phyloP scores from a whole-genome alignment of 2,888 invertebrate species.

The Tetramorium bicarinatum region DNA sequence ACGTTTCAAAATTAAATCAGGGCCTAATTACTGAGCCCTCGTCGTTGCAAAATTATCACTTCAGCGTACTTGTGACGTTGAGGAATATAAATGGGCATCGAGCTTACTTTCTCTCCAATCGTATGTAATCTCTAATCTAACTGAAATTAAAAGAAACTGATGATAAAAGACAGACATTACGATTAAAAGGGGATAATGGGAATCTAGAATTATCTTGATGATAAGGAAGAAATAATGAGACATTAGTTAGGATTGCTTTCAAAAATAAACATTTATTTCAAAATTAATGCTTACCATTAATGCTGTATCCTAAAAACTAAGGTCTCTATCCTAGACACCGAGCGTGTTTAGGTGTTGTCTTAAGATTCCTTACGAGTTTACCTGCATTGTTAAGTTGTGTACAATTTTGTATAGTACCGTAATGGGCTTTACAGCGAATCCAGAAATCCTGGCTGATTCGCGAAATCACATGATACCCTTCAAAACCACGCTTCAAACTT shows the following conservation, averaged over 20 bases:
- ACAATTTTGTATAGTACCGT: conserved; percentile 77
- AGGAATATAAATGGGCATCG: not conserved
- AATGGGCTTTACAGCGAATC: conserved; percentile 77
- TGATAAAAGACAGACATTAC: not conserved
- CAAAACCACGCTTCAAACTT: conserved; percentile 68
- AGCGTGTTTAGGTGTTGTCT: conserved; percentile 80
- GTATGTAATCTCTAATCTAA: not conserved
- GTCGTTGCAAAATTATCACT: not conserved
- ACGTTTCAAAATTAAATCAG: conserved; percentile 30
- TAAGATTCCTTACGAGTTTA: conserved; percentile 77
- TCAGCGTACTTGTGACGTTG: too few relatives aligned
- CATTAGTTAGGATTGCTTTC: conserved; percentile 82
- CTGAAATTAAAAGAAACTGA: not conserved
- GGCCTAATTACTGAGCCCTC: not conserved
- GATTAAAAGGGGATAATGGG: not conserved
- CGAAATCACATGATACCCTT: conserved; percentile 79
- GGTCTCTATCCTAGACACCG: conserved; percentile 82
- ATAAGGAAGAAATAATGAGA: conserved; percentile 60
- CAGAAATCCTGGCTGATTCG: conserved; percentile 73
- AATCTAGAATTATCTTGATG: not conserved
- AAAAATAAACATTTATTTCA: conserved; percentile 86
- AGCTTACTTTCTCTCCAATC: not conserved
- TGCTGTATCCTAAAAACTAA: conserved; percentile 84
- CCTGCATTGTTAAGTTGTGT: conserved; percentile 78
- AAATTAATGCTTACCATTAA: conserved; percentile 85